A percentile compares a stretch with the other conserved stretches of the same genome.
phyloP scores from a whole-genome alignment of 2,113 vertebrate species.

The Heterocephalus glaber region DNA sequence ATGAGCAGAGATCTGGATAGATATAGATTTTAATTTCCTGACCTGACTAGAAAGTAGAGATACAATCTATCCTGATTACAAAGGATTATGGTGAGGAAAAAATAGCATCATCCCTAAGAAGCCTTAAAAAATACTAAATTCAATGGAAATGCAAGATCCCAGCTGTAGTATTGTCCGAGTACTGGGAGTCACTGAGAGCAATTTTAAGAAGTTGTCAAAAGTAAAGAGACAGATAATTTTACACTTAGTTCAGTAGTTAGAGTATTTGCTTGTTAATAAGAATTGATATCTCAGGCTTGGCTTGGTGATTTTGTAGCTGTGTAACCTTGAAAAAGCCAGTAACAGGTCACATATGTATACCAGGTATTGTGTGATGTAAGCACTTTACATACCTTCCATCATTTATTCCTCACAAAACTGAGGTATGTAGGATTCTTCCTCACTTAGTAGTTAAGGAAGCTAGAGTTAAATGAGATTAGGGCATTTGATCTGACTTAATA shows the following conservation, averaged over 20 bases:
- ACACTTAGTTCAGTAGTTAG: conserved; percentile 40
- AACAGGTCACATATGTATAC: neutral
- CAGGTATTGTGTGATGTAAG: neutral
- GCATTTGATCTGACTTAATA: neutral
- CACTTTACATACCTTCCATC: neutral
- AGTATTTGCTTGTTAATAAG: conserved; percentile 59
- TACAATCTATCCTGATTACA: neutral
- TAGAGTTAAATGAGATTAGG: neutral
- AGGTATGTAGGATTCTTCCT: neutral
- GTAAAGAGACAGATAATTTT: conserved; percentile 38
- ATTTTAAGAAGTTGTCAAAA: conserved; percentile 23
- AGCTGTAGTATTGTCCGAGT: neutral
- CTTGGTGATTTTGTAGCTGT: conserved; percentile 52
- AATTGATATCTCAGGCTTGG: neutral
- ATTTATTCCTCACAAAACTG: neutral
- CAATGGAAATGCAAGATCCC: neutral
- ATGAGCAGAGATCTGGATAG: neutral
- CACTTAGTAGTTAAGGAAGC: neutral
- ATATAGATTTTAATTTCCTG: neutral
- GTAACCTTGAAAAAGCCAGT: conserved; percentile 55
- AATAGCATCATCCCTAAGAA: neutral
- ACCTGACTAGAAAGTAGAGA: neutral
- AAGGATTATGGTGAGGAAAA: neutral
- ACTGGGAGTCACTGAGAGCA: neutral
- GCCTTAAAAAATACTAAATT: conserved; percentile 21